phyloP scores from a whole-genome alignment of 2,113 vertebrate species.

The Cebus imitator region DNA sequence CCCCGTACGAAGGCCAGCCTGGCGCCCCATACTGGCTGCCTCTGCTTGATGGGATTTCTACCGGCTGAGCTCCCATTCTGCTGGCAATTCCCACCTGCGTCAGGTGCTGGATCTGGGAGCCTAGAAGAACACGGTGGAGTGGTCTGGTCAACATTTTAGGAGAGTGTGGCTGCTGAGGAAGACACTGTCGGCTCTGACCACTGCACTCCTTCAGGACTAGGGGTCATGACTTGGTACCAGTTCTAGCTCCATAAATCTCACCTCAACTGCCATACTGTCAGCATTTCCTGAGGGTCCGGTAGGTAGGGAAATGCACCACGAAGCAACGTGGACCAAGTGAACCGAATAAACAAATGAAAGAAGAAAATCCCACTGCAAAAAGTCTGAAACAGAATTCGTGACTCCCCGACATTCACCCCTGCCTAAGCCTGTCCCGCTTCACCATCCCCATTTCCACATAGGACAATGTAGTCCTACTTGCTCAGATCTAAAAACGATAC shows the following conservation, averaged over 20 bases:
- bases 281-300: not conserved
- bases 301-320: not conserved
- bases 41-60: constrained; percentile 86
- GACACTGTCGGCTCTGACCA: not conserved
- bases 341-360: not conserved
- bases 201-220: not conserved
- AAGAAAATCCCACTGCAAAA: not conserved
- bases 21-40: constrained; percentile 88
- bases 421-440: not conserved
- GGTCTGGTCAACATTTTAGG: not conserved
- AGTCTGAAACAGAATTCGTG: not conserved
- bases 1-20: constrained; percentile 91
- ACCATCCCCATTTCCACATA: not conserved
- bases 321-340: not conserved
- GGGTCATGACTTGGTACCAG: not conserved
- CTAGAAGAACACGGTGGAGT: constrained; percentile 78
- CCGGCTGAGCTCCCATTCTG: constrained; percentile 90
- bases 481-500: not conserved
- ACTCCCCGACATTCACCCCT: not conserved
- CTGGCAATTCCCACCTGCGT: constrained; percentile 94
- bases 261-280: not conserved
- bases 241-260: not conserved
- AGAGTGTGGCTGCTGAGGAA: accelerated
- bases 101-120: constrained; percentile 95
- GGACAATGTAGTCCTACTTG: not conserved